Evolutionary conservation across 2,797 vertebrate genomes (phyloP), one percentile per base, ranked within the genome.

Genomic region (Spheniscus humboldti): DNA sequence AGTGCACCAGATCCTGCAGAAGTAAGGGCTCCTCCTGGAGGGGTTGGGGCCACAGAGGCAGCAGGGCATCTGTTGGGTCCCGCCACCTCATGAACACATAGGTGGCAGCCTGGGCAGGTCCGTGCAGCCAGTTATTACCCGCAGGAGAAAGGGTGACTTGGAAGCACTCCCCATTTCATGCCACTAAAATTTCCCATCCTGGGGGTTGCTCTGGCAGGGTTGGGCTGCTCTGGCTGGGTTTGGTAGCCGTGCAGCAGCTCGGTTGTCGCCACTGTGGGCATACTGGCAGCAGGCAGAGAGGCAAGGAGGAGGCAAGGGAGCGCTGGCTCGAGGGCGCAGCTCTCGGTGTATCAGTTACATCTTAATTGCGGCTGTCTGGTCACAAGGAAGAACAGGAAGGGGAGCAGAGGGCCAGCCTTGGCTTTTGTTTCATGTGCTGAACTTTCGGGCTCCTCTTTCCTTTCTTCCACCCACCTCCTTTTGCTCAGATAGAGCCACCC

Each of bases 301-400:
- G n/a, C 0, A 0, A 14, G n/a, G 75, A 91, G 41, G 56, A 95
- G 43, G 60, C 2, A 2, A 95, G 52, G 60, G 90, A 94, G 57
- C 12, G 2, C 31, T 1, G 0, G 77, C 35, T 72, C 0, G 0
- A 53, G 27, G 59, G 48, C 93, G 35, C 31, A 67, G 59, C 59
- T 91, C 73, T 73, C 0, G 0, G 30, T 85, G n/a, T 95, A 95
- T 95, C 87, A 53, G 45, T 96, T 96, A 87, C 67, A 39, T 92
- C 79, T 94, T 92, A 96, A 95, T 94, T 96, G 82, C 2, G 2
- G 31, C 73, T 95, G 92, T 90, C 94, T 95, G 57, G 62, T 90
- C 11, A 1, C 41, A 52, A 75, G 59, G 72, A 86, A 90, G 84
- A 87, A 78, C 53, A 88, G 69, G 92, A 96, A 95, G n/a, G 75